phyloP scores from a whole-genome alignment of 2,113 vertebrate genomes.

The Lethenteron reissneri region DNA sequence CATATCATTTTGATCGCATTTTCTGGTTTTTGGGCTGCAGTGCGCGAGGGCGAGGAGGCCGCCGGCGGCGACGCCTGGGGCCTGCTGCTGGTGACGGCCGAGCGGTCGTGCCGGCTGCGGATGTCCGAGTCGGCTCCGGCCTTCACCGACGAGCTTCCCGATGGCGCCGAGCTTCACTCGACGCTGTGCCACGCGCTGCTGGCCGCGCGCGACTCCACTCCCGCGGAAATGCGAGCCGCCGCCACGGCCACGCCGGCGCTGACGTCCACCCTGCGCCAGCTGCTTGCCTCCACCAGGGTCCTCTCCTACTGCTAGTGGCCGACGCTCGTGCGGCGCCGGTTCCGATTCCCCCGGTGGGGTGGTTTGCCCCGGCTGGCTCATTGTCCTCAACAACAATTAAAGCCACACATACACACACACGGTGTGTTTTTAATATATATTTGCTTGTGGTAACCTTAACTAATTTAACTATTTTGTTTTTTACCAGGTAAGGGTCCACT shows the following conservation, averaged over 20 bases:
- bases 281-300: constrained; percentile 36
- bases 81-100: constrained; percentile 34
- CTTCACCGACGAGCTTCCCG: constrained; percentile 32
- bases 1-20: too few relatives aligned
- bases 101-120: constrained; percentile 32
- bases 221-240: constrained; percentile 14
- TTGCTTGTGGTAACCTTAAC: too few relatives aligned
- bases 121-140: constrained; percentile 27
- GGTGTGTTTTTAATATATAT: too few relatives aligned
- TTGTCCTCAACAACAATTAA: too few relatives aligned
- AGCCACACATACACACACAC: too few relatives aligned
- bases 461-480: too few relatives aligned
- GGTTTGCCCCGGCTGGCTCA: too few relatives aligned
- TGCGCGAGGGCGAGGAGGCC: constrained; percentile 23
- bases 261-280: constrained; percentile 20
- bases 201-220: constrained; percentile 26
- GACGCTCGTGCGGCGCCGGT: too few relatives aligned
- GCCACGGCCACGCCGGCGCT: constrained; percentile 22
- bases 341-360: too few relatives aligned
- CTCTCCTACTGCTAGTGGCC: constrained; percentile 23
- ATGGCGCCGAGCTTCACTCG: constrained; percentile 46
- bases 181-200: constrained; percentile 54
- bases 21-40: constrained; percentile 15
- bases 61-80: constrained; percentile 19
- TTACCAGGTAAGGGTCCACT: too few relatives aligned